Percentiles rank a stretch among this genome's conserved stretches.
Conservation (phyloP, 2,888 invertebrate species). For the Andrena praecox region DNA sequence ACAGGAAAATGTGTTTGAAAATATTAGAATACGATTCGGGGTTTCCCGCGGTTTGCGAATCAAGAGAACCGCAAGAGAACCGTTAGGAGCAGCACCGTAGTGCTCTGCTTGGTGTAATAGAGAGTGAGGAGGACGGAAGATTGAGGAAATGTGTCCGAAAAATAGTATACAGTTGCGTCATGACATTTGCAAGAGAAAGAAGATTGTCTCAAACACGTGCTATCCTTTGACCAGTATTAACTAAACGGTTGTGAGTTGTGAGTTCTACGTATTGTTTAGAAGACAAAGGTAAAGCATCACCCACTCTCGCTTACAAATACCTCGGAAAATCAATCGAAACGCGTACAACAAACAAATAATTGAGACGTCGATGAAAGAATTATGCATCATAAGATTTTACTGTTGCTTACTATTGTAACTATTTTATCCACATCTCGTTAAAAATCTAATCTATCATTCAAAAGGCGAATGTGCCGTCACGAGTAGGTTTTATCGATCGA, state of each 20-base stretch:
- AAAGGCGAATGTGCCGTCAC: background rate
- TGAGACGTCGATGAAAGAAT: background rate
- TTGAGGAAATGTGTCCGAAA: background rate
- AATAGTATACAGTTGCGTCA: constrained; percentile 13
- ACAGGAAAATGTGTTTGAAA: too few species aligned
- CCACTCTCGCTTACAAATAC: background rate
- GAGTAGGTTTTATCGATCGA: background rate
- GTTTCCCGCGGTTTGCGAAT: constrained; percentile 3
- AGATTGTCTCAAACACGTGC: background rate
- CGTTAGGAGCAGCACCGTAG: constrained; percentile 22
- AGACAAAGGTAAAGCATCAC: constrained; percentile 29
- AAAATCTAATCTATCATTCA: background rate
- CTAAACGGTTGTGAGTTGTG: constrained; percentile 20
- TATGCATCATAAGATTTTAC: background rate
- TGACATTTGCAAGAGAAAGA: constrained; percentile 9
- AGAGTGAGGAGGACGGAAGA: background rate
- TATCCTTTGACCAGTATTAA: background rate
- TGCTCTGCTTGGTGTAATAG: background rate
- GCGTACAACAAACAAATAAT: background rate
- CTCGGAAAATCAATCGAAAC: background rate
- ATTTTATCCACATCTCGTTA: background rate
- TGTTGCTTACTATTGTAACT: background rate
- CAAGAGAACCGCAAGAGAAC: constrained; percentile 11
- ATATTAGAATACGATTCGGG: background rate
- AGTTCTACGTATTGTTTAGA: constrained; percentile 33